Evolutionary conservation across 1,140 invertebrate species (phyloP).

Genomic region (Caenorhabditis tropicalis): DNA sequence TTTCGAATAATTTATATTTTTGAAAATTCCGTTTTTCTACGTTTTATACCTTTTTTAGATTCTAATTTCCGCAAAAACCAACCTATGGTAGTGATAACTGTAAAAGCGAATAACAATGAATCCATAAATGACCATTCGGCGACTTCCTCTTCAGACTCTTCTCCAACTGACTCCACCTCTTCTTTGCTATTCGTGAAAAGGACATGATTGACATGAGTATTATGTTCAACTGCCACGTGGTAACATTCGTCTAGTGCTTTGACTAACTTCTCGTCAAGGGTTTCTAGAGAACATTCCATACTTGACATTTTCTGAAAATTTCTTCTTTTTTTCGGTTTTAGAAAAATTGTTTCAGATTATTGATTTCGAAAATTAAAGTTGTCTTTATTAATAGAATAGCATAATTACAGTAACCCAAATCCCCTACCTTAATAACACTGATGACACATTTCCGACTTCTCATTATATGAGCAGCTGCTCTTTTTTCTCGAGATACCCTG

Average conservation of each 20-base stretch:
- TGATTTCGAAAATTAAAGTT: too few species aligned
- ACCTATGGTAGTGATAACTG: conserved; percentile 61
- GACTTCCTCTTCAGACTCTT: background rate
- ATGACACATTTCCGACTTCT: conserved; percentile 48
- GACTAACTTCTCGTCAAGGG: conserved; percentile 39
- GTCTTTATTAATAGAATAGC: too few species aligned
- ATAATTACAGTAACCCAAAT: too few species aligned
- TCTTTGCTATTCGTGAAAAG: conserved; percentile 51
- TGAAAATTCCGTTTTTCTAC: background rate
- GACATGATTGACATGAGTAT: conserved; percentile 54
- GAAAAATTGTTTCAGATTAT: too few species aligned
- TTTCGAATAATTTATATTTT: too few species aligned
- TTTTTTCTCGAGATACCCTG: conserved; percentile 37
- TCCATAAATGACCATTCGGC: conserved; percentile 55
- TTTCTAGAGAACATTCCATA: conserved; percentile 12
- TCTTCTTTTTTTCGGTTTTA: background rate
- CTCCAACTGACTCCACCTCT: conserved; percentile 49
- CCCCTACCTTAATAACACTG: conserved; percentile 31
- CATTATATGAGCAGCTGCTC: conserved; percentile 50
- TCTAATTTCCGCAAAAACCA: background rate
- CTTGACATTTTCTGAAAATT: conserved; percentile 48
- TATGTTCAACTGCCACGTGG: conserved; percentile 53
- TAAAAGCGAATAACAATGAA: conserved; percentile 57
- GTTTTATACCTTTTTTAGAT: background rate
- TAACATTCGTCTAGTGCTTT: conserved; percentile 47